Base-by-base conservation (phyloP, 2,797 vertebrate genomes). In the Notolepis coatsorum region DNA sequence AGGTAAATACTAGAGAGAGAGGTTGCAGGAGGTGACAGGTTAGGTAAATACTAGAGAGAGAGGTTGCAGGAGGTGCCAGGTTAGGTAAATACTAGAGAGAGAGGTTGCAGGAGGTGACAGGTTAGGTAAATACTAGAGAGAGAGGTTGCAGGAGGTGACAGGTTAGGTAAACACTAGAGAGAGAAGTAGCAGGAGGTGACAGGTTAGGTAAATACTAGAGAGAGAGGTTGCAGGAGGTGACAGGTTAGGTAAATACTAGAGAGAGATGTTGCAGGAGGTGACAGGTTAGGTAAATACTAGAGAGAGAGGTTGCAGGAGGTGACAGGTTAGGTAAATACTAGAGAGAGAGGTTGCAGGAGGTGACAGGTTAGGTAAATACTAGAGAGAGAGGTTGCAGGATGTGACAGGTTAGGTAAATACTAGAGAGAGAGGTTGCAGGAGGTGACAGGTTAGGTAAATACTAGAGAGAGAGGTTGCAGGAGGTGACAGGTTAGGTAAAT, bases 371-470 rank as follows among this genome's bases (percentile, higher is more conserved):
- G 2, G 38, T 80, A 89, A 85, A 90, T 73, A 77, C 71, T 25
- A 5, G 51, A 63, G 64, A 72, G 50, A 53, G 53, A 15, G 10
- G 71, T 38, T 66, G 65, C 28, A 18, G 17, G 0, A 12, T 82
- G 88, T 88, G 79, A 82, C 21, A 66, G 84, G 85, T 89, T 84
- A 86, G 2, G 38, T 80, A 89, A 85, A 90, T 73, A 77, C 71
- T 25, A 5, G 51, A 63, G 64, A 72, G 50, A 53, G 53, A 15
- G 10, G 71, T 38, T 66, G 65, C 28, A 18, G 17, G 0, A 12
- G 84, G 88, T 88, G 79, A 82, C 21, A 66, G 84, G 85, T 89
- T 84, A 86, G 2, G 38, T 80, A 89, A 85, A 90, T 73, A 77
- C 71, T 25, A 5, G 51, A 63, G 64, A 72, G 50, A 53, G 53